A percentile compares a stretch with the other conserved stretches of the same genome.
Evolutionary conservation across 2,888 invertebrate species (phyloP).

Genomic region (Limnephilus rhombicus): DNA sequence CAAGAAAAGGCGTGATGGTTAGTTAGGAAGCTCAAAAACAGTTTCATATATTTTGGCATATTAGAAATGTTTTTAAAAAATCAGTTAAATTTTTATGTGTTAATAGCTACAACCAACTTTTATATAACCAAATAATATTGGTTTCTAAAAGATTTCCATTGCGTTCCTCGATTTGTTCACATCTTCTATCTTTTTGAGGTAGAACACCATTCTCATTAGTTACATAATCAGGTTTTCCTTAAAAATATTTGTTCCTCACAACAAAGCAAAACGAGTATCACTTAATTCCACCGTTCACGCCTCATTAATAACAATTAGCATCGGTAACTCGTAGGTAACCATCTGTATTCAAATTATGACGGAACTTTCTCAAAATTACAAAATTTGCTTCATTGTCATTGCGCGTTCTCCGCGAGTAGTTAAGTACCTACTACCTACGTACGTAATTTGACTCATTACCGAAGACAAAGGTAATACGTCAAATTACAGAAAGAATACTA

Average conservation of each 20-base stretch:
- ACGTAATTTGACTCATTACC: neutral
- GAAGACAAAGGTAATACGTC: neutral
- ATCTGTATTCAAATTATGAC: neutral
- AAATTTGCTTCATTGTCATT: neutral
- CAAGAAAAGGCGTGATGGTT: no score
- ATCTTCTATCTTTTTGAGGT: neutral
- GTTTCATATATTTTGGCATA: no score
- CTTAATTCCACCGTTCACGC: neutral
- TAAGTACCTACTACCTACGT: neutral
- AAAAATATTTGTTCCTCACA: neutral
- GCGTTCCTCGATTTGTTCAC: neutral
- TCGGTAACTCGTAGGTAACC: neutral
- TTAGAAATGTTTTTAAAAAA: no score
- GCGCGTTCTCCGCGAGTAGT: neutral
- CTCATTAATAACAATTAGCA: neutral
- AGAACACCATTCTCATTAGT: neutral
- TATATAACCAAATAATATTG: no score
- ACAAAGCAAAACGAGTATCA: neutral
- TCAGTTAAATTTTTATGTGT: no score
- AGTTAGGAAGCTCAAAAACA: no score
- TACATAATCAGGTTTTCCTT: neutral
- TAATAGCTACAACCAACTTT: no score
- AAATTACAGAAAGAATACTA: constrained; percentile 1
- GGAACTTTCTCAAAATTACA: neutral
- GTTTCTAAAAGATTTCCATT: no score